These are phyloP conservation scores for Drosophila parvula DNA, from an alignment of 1,140 invertebrate genomes.

Conservation along the genomic window DNA sequence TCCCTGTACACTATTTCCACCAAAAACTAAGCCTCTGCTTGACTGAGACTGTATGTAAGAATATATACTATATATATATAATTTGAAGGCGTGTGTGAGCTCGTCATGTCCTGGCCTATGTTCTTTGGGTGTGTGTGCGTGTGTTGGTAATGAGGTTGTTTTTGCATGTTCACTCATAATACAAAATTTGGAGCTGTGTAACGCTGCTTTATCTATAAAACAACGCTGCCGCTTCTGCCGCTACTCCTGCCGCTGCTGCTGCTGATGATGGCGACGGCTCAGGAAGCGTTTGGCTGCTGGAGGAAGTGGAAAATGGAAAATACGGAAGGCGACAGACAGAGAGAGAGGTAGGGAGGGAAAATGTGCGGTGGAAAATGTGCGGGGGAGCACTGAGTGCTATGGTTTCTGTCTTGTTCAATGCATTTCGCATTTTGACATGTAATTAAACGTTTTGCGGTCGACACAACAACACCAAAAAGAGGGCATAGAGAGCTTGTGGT, in stretches of 20 bases:
- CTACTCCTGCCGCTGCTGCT: too few relatives aligned
- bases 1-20: background rate
- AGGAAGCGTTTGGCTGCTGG: conserved; percentile 42
- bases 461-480: conserved; percentile 38
- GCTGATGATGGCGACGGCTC: conserved; percentile 39
- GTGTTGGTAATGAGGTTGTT: conserved; percentile 57
- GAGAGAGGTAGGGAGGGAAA: background rate
- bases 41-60: too few relatives aligned
- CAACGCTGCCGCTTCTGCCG: conserved; percentile 23
- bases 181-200: conserved; percentile 46
- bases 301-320: conserved; percentile 37
- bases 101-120: conserved; percentile 30
- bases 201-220: conserved; percentile 59
- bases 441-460: conserved; percentile 64
- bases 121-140: conserved; percentile 2
- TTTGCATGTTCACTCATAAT: conserved; percentile 62
- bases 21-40: conserved; percentile 5
- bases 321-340: background rate
- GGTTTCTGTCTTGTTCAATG: conserved; percentile 51
- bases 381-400: conserved; percentile 27
- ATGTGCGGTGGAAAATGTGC: conserved; percentile 3
- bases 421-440: conserved; percentile 65
- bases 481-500: conserved; percentile 47
- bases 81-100: conserved; percentile 6
- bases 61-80: background rate